Evolutionary conservation across 1,140 invertebrate genomes (phyloP).

Genomic region (Medauroidea extradentata): DNA sequence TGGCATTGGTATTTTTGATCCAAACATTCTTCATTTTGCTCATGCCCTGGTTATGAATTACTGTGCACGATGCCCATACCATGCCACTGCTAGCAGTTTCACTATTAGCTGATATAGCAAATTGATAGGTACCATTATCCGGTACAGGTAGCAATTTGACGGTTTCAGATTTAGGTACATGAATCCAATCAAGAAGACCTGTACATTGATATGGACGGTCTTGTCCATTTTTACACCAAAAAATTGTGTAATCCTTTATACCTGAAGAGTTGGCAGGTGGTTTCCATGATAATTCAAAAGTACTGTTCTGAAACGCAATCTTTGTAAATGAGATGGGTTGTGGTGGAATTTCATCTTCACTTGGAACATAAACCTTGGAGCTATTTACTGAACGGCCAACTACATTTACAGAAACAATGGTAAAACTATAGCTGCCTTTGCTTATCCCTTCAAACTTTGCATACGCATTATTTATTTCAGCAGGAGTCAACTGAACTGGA

Average conservation of each 20-base stretch:
- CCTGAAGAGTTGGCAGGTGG: slow-evolving; percentile 39
- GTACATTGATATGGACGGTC: slow-evolving; percentile 56
- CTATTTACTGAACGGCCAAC: slow-evolving; percentile 51
- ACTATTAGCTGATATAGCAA: slow-evolving; percentile 69
- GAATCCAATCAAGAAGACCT: slow-evolving; percentile 54
- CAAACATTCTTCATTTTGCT: slow-evolving; percentile 62
- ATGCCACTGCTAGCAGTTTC: slow-evolving; percentile 62
- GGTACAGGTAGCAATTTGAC: slow-evolving; percentile 49
- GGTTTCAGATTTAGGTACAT: slow-evolving; percentile 43
- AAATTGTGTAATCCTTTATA: slow-evolving; percentile 60
- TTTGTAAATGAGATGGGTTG: slow-evolving; percentile 60
- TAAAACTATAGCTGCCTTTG: slow-evolving; percentile 47
- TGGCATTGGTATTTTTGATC: slow-evolving; percentile 52
- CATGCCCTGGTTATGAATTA: slow-evolving; percentile 59
- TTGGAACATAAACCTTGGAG: slow-evolving; percentile 57
- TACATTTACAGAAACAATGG: slow-evolving; percentile 50
- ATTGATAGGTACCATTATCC: slow-evolving; percentile 53
- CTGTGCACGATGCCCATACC: slow-evolving; percentile 70
- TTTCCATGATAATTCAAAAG: slow-evolving; percentile 68
- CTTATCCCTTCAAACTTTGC: slow-evolving; percentile 49
- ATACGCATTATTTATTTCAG: slow-evolving; percentile 47
- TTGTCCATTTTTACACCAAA: slow-evolving; percentile 61
- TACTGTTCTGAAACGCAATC: slow-evolving; percentile 58
- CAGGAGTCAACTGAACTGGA: slow-evolving; percentile 28
- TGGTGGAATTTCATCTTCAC: slow-evolving; percentile 45